Evolutionary conservation across 2,797 vertebrate genomes (phyloP).

Genomic region (Chaetodon trifasciatus): DNA sequence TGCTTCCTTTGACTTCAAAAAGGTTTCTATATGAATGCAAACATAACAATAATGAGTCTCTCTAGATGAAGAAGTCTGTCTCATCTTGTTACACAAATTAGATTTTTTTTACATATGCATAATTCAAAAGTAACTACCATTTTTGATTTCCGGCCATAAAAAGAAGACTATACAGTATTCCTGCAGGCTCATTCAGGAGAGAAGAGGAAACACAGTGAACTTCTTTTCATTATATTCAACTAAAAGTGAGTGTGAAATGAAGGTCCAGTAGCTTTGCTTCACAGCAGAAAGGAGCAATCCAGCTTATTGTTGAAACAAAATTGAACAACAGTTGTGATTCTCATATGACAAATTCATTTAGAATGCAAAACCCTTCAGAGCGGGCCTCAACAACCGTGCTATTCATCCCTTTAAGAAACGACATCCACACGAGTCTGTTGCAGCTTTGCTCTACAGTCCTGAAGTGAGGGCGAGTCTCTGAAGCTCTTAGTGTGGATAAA

Average conservation of each 20-base stretch:
- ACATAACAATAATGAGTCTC: constrained; percentile 71
- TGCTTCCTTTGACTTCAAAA: constrained; percentile 79
- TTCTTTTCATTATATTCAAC: constrained; percentile 43
- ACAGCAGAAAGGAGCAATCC: constrained; percentile 35
- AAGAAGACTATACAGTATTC: constrained; percentile 37
- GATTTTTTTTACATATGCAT: constrained; percentile 73
- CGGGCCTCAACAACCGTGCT: constrained; percentile 21
- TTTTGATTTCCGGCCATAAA: constrained; percentile 44
- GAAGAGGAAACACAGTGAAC: constrained; percentile 36
- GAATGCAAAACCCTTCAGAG: constrained; percentile 48
- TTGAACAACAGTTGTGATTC: constrained; percentile 49
- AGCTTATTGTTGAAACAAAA: constrained; percentile 42
- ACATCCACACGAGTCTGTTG: constrained; percentile 51
- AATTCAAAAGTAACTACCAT: constrained; percentile 65
- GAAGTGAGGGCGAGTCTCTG: constrained; percentile 44
- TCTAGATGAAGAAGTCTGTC: constrained; percentile 64
- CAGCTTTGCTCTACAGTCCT: constrained; percentile 48
- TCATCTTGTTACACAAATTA: constrained; percentile 76
- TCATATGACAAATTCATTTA: constrained; percentile 63
- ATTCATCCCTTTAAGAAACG: constrained; percentile 59
- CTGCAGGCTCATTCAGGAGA: constrained; percentile 23
- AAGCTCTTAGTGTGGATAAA: constrained; percentile 58
- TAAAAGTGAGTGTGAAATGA: constrained; percentile 33
- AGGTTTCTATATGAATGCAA: constrained; percentile 71
- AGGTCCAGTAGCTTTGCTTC: constrained; percentile 41